Evolutionary conservation across 2,113 vertebrate genomes (phyloP), one percentile per base, ranked within the genome.

Genomic region (Calidris pygmaea): DNA sequence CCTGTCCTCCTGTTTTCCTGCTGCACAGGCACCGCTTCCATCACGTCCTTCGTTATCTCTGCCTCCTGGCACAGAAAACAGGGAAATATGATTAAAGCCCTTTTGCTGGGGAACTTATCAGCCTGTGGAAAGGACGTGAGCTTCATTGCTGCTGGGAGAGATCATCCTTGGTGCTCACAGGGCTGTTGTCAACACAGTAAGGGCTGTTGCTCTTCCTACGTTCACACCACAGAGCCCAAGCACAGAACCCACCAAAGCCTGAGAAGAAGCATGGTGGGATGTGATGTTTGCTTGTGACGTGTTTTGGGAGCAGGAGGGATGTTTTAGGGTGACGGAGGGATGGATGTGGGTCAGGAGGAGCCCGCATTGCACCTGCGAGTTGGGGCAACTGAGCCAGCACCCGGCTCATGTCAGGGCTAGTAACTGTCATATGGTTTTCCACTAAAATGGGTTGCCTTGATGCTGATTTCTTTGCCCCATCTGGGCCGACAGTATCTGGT

Each of bases 391-490:
- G 63, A 67, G 63, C 60, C 66, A n/a, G 78, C 0, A 5, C 56
- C 43, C 0, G 0, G 16, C 27, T 66, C 63, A 21, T 0, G 1
- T 12, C 71, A 56, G 84, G 53, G 50, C 76, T 58, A 45, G 27
- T 55, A n/a, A 6, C 37, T 22, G 2, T 65, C 76, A 2, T 56
- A 21, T 1, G n/a, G 7, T 32, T 63, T 66, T 56, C 86, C 77
- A 18, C 76, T 18, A 9, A 22, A 68, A 56, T 7, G 26, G 4
- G 17, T 41, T 35, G 45, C 16, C 48, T 58, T 91, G 94, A 82
- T n/a, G 47, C 11, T 96, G 23, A 95, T 88, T 37, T 34, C 34
- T 85, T 15, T 92, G 91, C 92, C 70, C 94, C 83, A 71, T 85
- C 74, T 79, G 89, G 78, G 89, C 66, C 4, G 1, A 4, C 1